Conservation (phyloP, 1,140 invertebrate genomes). For the Meloidogyne chitwoodi region DNA sequence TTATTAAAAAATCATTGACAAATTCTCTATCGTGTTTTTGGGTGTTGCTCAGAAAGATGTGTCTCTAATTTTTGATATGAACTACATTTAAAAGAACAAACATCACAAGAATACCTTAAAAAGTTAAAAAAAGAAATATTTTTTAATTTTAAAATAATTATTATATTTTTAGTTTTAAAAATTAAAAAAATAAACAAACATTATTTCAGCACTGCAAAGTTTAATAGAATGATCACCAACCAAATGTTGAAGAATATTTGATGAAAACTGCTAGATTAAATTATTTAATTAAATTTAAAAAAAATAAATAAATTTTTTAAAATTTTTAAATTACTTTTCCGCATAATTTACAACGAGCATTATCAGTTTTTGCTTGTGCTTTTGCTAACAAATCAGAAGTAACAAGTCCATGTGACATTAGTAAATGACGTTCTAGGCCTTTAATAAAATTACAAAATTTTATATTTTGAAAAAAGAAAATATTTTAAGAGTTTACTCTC, state of each 20-base stretch:
- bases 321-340: conserved; percentile 67
- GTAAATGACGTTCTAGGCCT: conserved; percentile 75
- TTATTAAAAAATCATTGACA: background rate
- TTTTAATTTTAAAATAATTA: background rate
- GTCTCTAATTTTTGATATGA: conserved; percentile 47
- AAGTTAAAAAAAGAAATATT: background rate
- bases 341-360: conserved; percentile 84
- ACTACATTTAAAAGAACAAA: conserved; percentile 51
- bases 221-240: conserved; percentile 48
- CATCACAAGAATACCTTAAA: conserved; percentile 16
- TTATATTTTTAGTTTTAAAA: background rate
- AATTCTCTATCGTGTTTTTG: conserved; percentile 24
- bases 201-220: conserved; percentile 37
- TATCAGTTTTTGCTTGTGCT: conserved; percentile 86
- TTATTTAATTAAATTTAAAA: conserved; percentile 11
- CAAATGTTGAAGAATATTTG: conserved; percentile 57
- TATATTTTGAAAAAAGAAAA: no score
- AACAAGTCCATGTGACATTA: conserved; percentile 85
- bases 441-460: background rate
- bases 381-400: conserved; percentile 92
- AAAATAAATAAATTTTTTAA: background rate
- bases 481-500: no score
- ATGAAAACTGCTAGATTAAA: conserved; percentile 49
- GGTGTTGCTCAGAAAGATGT: conserved; percentile 43
- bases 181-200: conserved; percentile 12